These are phyloP conservation scores for Parnassius apollo DNA, from an alignment of 2,888 invertebrate genomes.

Conservation along the genomic window DNA sequence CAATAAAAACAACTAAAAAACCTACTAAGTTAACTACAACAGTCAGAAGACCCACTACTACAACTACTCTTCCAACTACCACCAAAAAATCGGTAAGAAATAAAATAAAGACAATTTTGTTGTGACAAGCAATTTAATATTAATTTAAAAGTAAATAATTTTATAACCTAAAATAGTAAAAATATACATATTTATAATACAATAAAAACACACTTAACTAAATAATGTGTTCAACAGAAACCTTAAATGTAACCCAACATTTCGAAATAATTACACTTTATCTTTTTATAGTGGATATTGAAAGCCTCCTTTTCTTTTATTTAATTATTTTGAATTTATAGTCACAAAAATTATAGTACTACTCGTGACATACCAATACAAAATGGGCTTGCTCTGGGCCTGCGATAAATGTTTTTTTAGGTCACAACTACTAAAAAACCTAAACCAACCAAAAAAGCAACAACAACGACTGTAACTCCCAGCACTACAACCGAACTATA, in stretches of 20 bases:
- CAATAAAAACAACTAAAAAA: slow-evolving; percentile 66
- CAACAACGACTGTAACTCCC: slow-evolving; percentile 58
- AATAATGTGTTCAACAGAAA: slow-evolving; percentile 10
- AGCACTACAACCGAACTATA: slow-evolving; percentile 56
- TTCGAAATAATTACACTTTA: too few species aligned
- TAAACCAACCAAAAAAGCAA: slow-evolving; percentile 57
- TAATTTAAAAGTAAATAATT: too few species aligned
- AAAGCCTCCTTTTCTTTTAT: neutral
- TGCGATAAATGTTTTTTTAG: slow-evolving; percentile 53
- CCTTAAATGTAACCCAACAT: neutral
- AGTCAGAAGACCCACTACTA: slow-evolving; percentile 34
- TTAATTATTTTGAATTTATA: slow-evolving; percentile 1
- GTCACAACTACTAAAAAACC: slow-evolving; percentile 64
- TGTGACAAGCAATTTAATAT: slow-evolving; percentile 5
- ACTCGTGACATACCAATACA: slow-evolving; percentile 6
- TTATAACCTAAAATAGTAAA: too few species aligned
- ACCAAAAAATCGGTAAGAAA: slow-evolving; percentile 65
- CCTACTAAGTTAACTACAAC: slow-evolving; percentile 59
- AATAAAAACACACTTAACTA: slow-evolving; percentile 1
- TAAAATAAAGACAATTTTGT: slow-evolving; percentile 10
- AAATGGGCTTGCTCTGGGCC: slow-evolving; percentile 38
- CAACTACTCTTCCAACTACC: slow-evolving; percentile 44
- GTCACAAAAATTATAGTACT: neutral
- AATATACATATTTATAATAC: neutral
- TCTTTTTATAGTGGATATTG: neutral